phyloP scores from a whole-genome alignment of 2,113 vertebrate genomes.

The Cervus canadensis region DNA sequence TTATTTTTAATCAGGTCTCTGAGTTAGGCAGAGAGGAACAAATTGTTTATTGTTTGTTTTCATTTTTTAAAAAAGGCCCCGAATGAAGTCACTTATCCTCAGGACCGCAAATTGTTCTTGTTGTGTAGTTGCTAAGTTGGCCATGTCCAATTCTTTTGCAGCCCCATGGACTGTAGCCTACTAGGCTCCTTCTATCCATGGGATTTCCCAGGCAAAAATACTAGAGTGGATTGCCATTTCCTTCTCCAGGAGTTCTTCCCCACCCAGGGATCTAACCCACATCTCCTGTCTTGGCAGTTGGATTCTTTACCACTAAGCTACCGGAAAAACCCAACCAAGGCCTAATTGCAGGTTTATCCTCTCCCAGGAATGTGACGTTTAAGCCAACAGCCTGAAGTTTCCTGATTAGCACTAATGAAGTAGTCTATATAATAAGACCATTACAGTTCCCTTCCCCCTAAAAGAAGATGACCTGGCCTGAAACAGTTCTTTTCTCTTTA shows the following conservation, averaged over 20 bases:
- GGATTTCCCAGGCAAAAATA: neutral
- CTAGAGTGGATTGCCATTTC: neutral
- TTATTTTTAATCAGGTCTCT: neutral
- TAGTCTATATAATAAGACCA: neutral
- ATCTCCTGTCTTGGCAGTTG: neutral
- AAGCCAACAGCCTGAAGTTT: neutral
- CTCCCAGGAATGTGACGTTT: neutral
- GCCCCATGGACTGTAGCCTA: neutral
- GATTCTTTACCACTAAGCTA: neutral
- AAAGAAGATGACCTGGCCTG: neutral
- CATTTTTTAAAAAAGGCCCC: neutral
- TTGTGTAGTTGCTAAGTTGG: neutral
- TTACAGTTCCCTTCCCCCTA: neutral
- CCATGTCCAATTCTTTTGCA: neutral
- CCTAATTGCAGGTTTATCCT: neutral
- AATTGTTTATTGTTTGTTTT: neutral
- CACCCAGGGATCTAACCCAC: neutral
- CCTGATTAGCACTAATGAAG: neutral
- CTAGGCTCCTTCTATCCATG: neutral
- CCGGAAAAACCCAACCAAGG: neutral
- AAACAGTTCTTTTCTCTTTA: neutral
- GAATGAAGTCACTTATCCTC: neutral
- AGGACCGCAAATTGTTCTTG: neutral
- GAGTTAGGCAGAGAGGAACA: neutral
- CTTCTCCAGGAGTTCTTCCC: neutral